A percentile compares a stretch with the other conserved stretches of the same genome.
Evolutionary conservation across 2,797 vertebrate species (phyloP).

Genomic region (Hypotaenidia philippensis): DNA sequence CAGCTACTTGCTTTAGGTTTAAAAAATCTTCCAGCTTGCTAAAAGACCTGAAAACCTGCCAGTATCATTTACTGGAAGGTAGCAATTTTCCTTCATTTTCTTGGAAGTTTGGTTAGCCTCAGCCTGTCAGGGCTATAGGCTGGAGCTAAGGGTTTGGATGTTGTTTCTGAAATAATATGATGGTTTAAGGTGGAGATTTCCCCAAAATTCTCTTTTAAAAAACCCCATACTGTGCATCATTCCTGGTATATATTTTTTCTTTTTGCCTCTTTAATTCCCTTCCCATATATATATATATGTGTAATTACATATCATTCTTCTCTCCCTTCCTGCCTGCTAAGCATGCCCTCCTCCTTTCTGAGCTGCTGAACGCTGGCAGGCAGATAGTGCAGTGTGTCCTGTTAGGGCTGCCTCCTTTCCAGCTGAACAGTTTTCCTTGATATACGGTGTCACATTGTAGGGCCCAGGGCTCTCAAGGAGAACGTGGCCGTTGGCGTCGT

Average conservation of each 20-base stretch:
- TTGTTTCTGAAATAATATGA: background rate
- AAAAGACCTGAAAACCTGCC: background rate
- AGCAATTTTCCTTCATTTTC: constrained; percentile 41
- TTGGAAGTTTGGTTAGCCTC: constrained; percentile 40
- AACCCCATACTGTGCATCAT: fast-evolving
- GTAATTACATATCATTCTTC: background rate
- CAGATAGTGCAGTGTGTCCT: no score
- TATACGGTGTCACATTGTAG: fast-evolving
- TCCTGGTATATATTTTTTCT: background rate
- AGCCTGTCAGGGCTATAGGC: background rate
- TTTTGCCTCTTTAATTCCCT: background rate
- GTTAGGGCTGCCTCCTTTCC: background rate
- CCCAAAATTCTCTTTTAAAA: background rate
- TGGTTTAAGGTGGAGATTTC: constrained; percentile 15
- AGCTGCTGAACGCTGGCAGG: background rate
- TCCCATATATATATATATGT: fast-evolving
- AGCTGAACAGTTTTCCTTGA: background rate
- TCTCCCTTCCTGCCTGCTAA: background rate
- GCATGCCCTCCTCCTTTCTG: background rate
- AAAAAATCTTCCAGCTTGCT: background rate
- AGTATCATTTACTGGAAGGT: background rate
- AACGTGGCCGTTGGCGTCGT: background rate
- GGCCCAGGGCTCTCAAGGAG: fast-evolving
- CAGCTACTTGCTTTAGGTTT: background rate
- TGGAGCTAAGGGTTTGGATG: background rate